Conservation (phyloP, 2,113 vertebrate species). For the Sinosuthora webbiana region DNA sequence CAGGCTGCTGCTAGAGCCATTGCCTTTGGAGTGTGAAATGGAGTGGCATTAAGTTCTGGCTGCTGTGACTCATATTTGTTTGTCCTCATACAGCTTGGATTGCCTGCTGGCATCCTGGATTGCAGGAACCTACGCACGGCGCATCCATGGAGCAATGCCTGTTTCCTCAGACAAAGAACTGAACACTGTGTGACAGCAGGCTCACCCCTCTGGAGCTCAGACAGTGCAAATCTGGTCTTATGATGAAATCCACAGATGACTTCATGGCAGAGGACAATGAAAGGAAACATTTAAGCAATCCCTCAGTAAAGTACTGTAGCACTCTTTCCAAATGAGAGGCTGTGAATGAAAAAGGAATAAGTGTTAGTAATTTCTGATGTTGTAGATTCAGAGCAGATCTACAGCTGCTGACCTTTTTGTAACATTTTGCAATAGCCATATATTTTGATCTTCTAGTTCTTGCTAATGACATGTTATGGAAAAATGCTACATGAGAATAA, state of each 20-base stretch:
- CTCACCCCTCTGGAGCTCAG: constrained; percentile 19
- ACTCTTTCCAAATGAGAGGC: background rate
- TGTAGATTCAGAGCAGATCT: background rate
- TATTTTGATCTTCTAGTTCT: background rate
- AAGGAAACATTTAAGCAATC: background rate
- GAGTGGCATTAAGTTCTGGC: constrained; percentile 17
- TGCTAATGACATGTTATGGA: background rate
- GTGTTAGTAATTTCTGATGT: background rate
- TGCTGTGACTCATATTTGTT: constrained; percentile 55
- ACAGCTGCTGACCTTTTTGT: background rate
- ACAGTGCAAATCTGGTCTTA: background rate
- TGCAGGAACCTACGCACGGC: constrained; percentile 31
- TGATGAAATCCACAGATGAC: background rate
- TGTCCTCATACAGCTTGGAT: constrained; percentile 45
- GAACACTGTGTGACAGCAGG: constrained; percentile 59
- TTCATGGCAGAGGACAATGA: background rate
- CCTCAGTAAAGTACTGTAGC: background rate
- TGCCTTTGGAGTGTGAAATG: background rate
- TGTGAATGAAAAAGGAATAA: background rate
- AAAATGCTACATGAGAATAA: background rate
- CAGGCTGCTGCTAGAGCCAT: background rate
- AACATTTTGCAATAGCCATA: background rate
- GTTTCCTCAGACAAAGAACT: constrained; percentile 50
- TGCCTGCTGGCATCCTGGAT: constrained; percentile 72
- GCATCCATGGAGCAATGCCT: background rate